phyloP scores from a whole-genome alignment of 2,797 vertebrate genomes.

The Trachops cirrhosus region DNA sequence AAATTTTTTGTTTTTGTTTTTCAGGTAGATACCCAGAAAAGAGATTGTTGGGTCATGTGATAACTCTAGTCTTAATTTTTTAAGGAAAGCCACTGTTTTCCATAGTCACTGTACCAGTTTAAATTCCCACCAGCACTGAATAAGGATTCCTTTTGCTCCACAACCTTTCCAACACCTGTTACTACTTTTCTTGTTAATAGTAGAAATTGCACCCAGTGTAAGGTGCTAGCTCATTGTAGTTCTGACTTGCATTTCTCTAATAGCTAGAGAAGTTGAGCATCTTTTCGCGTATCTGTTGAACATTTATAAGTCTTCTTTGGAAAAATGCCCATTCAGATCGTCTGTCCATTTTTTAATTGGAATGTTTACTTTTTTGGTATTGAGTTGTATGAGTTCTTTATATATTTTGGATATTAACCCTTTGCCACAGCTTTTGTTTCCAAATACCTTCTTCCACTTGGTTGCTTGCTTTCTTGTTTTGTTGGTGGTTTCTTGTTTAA shows the following conservation, averaged over 20 bases:
- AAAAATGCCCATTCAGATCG: not conserved
- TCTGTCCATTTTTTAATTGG: not conserved
- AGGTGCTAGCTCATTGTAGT: too few relatives aligned
- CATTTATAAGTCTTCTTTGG: not conserved
- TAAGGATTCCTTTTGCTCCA: too few relatives aligned
- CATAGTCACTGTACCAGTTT: too few relatives aligned
- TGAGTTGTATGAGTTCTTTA: not conserved
- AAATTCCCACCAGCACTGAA: too few relatives aligned
- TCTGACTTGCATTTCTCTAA: not conserved
- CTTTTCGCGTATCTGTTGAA: not conserved
- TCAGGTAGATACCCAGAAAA: not conserved
- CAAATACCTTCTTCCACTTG: not conserved
- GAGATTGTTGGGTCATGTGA: not conserved
- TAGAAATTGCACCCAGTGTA: too few relatives aligned
- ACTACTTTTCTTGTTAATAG: too few relatives aligned
- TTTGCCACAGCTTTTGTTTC: not conserved
- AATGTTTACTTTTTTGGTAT: not conserved
- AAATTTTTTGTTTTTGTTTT: not conserved
- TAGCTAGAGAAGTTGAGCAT: not conserved
- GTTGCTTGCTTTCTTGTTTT: too few relatives aligned
- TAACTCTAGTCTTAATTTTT: too few relatives aligned
- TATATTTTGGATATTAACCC: not conserved
- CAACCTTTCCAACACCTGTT: too few relatives aligned
- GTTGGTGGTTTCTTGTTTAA: too few relatives aligned
- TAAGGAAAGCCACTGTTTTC: too few relatives aligned